phyloP scores from a whole-genome alignment of 2,888 invertebrate species.

The Drosophila greeni region DNA sequence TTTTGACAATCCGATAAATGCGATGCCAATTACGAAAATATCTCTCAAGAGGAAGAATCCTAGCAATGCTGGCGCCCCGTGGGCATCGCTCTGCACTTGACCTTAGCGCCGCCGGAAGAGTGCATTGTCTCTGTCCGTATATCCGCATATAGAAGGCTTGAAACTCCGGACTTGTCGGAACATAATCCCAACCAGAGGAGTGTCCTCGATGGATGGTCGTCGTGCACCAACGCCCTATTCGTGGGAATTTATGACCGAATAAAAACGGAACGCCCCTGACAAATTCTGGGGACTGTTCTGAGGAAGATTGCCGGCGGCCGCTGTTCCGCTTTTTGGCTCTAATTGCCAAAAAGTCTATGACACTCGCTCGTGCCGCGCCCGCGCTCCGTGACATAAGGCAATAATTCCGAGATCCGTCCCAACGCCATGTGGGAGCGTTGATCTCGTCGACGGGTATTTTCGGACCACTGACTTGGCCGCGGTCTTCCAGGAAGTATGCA shows the following conservation, averaged over 20 bases:
- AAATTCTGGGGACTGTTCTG: constrained; percentile 47
- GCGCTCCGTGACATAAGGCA: constrained; percentile 37
- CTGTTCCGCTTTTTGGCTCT: constrained; percentile 53
- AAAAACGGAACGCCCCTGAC: constrained; percentile 52
- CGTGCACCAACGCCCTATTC: constrained; percentile 37
- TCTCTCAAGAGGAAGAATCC: constrained; percentile 35
- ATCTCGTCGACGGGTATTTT: constrained; percentile 48
- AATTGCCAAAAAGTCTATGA: constrained; percentile 62
- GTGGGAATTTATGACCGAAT: constrained; percentile 63
- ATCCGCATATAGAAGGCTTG: neutral
- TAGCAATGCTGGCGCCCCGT: constrained; percentile 52
- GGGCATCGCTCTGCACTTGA: constrained; percentile 53
- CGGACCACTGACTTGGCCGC: constrained; percentile 49
- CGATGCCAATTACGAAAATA: constrained; percentile 48
- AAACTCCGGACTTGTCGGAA: constrained; percentile 10
- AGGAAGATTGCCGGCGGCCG: constrained; percentile 32
- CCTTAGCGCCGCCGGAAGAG: constrained; percentile 39
- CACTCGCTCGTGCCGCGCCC: constrained; percentile 54
- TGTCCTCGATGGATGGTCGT: constrained; percentile 27
- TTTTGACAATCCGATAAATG: constrained; percentile 47
- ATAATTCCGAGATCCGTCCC: constrained; percentile 41
- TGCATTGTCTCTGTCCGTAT: constrained; percentile 24
- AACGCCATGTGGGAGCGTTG: constrained; percentile 68
- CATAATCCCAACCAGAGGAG: constrained; percentile 37
- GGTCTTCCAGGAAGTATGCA: constrained; percentile 66